Percentiles rank a stretch among this genome's conserved stretches.
Conservation (phyloP, 2,888 invertebrate species). For the Leptopilina drosophilae region DNA sequence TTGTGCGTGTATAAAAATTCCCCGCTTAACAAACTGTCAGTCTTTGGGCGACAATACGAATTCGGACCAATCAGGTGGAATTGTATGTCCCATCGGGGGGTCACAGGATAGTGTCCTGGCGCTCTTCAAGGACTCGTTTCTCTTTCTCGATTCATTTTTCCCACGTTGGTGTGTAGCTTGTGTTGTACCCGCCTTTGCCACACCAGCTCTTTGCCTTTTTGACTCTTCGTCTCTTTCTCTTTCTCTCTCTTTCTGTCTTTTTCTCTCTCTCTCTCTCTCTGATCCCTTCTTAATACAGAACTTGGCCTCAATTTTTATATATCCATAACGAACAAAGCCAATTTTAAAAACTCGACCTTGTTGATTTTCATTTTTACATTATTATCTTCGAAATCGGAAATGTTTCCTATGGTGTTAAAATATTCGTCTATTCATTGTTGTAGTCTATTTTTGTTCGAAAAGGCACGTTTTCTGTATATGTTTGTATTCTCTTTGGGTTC, state of each 20-base stretch:
- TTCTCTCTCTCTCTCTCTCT: neutral
- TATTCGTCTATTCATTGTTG: too few relatives aligned
- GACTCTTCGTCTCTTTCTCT: conserved; percentile 18
- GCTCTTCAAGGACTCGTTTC: conserved; percentile 47
- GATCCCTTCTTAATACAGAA: conserved; percentile 15
- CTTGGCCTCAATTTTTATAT: conserved; percentile 45
- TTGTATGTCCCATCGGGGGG: conserved; percentile 72
- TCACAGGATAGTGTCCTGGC: conserved; percentile 51
- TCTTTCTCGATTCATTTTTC: conserved; percentile 60
- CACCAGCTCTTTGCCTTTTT: conserved; percentile 19
- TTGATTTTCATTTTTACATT: conserved; percentile 15
- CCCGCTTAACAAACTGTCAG: conserved; percentile 40
- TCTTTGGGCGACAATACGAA: conserved; percentile 63
- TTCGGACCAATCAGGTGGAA: conserved; percentile 75
- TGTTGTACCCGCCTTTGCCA: conserved; percentile 52
- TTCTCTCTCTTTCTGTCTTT: neutral
- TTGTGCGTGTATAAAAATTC: conserved; percentile 9
- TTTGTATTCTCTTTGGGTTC: too few relatives aligned
- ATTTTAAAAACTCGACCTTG: conserved; percentile 8
- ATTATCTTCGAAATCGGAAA: neutral
- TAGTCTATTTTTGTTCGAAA: too few relatives aligned
- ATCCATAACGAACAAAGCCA: conserved; percentile 51
- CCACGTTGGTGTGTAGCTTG: conserved; percentile 63
- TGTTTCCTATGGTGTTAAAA: neutral
- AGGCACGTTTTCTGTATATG: too few relatives aligned